These are phyloP conservation scores for Odontothrips loti DNA, from an alignment of 2,888 invertebrate genomes.

Conservation along the genomic window DNA sequence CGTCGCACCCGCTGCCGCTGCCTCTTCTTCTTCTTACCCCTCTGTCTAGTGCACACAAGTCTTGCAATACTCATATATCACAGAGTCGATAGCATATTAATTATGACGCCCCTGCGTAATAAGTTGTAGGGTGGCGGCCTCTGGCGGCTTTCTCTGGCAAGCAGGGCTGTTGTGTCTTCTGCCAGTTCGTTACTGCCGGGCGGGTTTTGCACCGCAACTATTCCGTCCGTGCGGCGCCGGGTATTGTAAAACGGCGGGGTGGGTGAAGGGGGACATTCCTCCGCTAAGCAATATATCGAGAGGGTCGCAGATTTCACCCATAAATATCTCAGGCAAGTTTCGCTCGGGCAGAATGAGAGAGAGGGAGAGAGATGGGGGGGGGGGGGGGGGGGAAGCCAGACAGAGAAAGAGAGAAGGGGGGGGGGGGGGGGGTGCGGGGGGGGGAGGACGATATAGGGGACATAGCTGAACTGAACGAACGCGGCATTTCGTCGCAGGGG, in stretches of 20 bases:
- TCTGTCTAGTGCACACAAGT: neutral
- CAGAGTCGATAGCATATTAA: constrained; percentile 13
- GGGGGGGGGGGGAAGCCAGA: neutral
- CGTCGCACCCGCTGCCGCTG: too few species aligned
- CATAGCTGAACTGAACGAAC: too few species aligned
- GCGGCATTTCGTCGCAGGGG: neutral
- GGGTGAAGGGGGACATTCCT: constrained; percentile 7
- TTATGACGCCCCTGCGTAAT: constrained; percentile 13
- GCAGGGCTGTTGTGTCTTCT: too few species aligned
- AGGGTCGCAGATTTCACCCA: constrained; percentile 19
- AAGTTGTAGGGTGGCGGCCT: neutral
- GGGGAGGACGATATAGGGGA: neutral
- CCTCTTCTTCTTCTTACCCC: too few species aligned
- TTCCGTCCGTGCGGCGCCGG: neutral
- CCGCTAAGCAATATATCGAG: constrained; percentile 20
- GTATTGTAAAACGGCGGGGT: neutral
- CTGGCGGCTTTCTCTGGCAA: neutral
- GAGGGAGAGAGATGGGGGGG: neutral
- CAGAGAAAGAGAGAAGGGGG: neutral
- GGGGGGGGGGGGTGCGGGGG: neutral
- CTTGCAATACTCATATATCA: constrained; percentile 18
- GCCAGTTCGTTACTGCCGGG: too few species aligned
- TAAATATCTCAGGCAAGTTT: constrained; percentile 21
- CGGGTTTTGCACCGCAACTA: constrained; percentile 12
- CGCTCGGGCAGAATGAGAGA: neutral